phyloP scores from a whole-genome alignment of 2,888 invertebrate genomes.

The Rhagonycha lutea region DNA sequence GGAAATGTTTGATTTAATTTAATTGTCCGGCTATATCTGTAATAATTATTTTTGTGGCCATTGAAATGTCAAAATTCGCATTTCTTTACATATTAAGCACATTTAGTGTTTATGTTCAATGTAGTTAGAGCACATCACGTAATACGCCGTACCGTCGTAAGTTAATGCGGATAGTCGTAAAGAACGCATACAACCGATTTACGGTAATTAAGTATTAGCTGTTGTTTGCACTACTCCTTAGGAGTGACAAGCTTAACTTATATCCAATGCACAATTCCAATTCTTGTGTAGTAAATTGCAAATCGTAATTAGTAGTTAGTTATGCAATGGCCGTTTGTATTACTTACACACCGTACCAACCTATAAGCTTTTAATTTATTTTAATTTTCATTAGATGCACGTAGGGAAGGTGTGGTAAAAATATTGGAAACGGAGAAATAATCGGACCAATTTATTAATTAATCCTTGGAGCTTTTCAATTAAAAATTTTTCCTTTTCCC shows the following conservation, averaged over 20 bases:
- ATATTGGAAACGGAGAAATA: background rate
- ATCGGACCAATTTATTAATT: background rate
- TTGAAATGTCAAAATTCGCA: background rate
- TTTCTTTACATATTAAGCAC: background rate
- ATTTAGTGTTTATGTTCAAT: constrained; percentile 3
- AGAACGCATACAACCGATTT: constrained; percentile 43
- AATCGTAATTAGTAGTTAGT: constrained; percentile 20
- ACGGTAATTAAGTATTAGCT: constrained; percentile 45
- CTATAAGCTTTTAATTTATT: background rate
- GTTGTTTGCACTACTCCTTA: constrained; percentile 34
- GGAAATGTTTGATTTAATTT: background rate
- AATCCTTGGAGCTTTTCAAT: background rate
- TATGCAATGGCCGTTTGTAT: constrained; percentile 21
- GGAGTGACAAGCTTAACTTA: constrained; percentile 25
- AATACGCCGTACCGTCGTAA: constrained; percentile 45
- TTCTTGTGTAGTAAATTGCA: constrained; percentile 20
- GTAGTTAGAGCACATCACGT: constrained; percentile 26
- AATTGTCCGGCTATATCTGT: background rate
- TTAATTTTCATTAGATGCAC: background rate
- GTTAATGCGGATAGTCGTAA: constrained; percentile 47
- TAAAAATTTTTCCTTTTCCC: background rate
- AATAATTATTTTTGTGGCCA: background rate
- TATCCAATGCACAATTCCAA: constrained; percentile 18
- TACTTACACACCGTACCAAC: background rate
- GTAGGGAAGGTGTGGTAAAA: background rate